phyloP scores from a whole-genome alignment of 2,797 vertebrate genomes.

The Crenuchus spilurus region DNA sequence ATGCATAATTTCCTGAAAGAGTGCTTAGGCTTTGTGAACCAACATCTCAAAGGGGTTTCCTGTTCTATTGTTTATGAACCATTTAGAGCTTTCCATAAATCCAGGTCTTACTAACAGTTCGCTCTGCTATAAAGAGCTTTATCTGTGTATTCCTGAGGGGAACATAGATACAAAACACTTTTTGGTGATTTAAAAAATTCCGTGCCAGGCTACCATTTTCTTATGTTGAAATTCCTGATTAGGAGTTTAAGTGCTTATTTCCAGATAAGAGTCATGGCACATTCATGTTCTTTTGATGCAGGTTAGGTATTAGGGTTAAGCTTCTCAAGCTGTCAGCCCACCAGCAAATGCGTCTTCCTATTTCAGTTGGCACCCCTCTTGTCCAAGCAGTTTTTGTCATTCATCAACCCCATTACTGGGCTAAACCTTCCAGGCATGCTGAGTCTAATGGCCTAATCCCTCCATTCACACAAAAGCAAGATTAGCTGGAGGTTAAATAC shows the following conservation, averaged over 20 bases:
- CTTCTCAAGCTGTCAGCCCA: constrained; percentile 53
- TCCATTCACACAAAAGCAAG: constrained; percentile 74
- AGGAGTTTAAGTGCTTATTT: constrained; percentile 48
- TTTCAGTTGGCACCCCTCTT: constrained; percentile 58
- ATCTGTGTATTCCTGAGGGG: not conserved
- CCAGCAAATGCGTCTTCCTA: constrained; percentile 52
- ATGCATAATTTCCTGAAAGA: not conserved
- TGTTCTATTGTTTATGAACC: not conserved
- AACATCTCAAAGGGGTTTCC: not conserved
- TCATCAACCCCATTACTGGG: constrained; percentile 54
- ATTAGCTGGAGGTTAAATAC: constrained; percentile 75
- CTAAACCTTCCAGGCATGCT: constrained; percentile 56
- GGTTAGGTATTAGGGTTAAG: constrained; percentile 54
- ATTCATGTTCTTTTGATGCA: constrained; percentile 57
- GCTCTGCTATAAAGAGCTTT: not conserved
- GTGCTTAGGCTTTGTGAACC: not conserved
- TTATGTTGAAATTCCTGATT: constrained; percentile 12
- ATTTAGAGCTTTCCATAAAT: not conserved
- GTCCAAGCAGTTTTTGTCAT: constrained; percentile 41
- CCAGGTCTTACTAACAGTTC: not conserved
- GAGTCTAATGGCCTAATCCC: constrained; percentile 64
- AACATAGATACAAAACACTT: not conserved
- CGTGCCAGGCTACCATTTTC: not conserved
- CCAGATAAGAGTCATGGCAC: constrained; percentile 52
- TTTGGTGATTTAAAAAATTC: not conserved